These are phyloP conservation scores for Nomada fucata DNA, from an alignment of 2,888 invertebrate genomes.

Conservation along the genomic window DNA sequence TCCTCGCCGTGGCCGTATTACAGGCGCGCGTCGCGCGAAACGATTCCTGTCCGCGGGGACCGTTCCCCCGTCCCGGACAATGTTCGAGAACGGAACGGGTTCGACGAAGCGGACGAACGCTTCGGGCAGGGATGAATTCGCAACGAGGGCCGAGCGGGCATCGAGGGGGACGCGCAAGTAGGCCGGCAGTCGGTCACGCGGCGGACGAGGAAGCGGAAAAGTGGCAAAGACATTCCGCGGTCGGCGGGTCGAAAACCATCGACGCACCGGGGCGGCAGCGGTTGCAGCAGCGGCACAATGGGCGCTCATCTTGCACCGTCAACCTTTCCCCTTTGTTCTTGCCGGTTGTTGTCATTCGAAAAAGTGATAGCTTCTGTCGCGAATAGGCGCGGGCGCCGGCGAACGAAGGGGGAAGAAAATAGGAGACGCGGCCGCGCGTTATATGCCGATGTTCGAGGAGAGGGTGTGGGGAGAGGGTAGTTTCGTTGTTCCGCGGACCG, in stretches of 20 bases:
- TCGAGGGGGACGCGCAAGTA: slow-evolving; percentile 19
- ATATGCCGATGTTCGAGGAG: slow-evolving; percentile 24
- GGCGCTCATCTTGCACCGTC: slow-evolving; percentile 65
- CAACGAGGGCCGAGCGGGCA: slow-evolving; percentile 13
- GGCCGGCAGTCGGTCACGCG: slow-evolving; percentile 5
- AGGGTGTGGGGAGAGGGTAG: slow-evolving; percentile 29
- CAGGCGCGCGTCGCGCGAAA: background rate
- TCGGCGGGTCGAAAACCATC: slow-evolving; percentile 48
- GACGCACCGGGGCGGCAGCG: slow-evolving; percentile 25
- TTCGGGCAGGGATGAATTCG: background rate
- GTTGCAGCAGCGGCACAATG: slow-evolving; percentile 50
- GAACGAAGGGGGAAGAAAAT: slow-evolving; percentile 10
- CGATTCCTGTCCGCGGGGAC: background rate
- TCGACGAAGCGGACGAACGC: background rate
- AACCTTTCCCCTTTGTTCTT: slow-evolving; percentile 67
- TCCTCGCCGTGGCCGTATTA: background rate
- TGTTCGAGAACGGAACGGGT: background rate
- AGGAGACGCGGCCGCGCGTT: slow-evolving; percentile 29
- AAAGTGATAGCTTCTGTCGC: slow-evolving; percentile 61
- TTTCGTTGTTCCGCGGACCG: slow-evolving; percentile 57
- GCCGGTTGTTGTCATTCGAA: slow-evolving; percentile 57
- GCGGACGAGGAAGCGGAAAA: slow-evolving; percentile 2
- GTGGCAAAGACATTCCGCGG: slow-evolving; percentile 15
- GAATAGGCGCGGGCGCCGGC: slow-evolving; percentile 27
- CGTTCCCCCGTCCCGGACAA: background rate